Base-by-base conservation (phyloP, 2,888 invertebrate genomes). In the Drosophila subquinaria region DNA sequence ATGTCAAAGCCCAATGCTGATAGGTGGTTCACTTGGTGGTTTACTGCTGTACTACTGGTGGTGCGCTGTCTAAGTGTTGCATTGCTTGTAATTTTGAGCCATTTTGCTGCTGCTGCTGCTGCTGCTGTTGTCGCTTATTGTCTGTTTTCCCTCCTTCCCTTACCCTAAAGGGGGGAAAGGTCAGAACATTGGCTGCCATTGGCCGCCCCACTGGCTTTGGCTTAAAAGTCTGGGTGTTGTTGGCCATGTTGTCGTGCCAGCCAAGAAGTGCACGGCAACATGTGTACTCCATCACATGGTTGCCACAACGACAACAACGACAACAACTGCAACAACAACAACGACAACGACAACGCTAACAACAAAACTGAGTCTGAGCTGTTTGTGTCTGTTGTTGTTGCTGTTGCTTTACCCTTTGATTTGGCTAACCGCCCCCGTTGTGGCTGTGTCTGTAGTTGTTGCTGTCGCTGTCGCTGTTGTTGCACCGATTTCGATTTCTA, bases 401-500 rank as follows among this genome's bases (percentile, higher is more conserved):
- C 11, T 56, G 20, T 47, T 64, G 45, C 43, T 53, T 23, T 53
- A 69, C 69, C 51, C 79, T 67, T 76, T 62, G 75, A 69, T 74
- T 74, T 79, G 62, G 45, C 63, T 45, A 68, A 61, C 60, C 73
- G 79, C 76, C 76, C 76, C 68, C 68, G 70, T 65, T 71, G 57
- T 38, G 42, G 63, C 48, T 30, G 48, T 36, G 13, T 4, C 15
- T 17, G 62, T 64, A 63, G 52, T 35, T 45, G 61, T 51, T 17
- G 48, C 5, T 66, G 77, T 11, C 63, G 75, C 40, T 38, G 56
- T 40, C 57, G 71, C 59, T 69, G 77, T 66, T 73, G 59, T 36
- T 56, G 62, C 65, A 50, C 50, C 82, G 89, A 87, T 89, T 81
- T 90, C 91, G 90, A 91, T 91, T 90, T 88, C 90, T 87, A 91